Base-by-base conservation (phyloP, 2,888 invertebrate species). In the Tetanocera ferruginea region DNA sequence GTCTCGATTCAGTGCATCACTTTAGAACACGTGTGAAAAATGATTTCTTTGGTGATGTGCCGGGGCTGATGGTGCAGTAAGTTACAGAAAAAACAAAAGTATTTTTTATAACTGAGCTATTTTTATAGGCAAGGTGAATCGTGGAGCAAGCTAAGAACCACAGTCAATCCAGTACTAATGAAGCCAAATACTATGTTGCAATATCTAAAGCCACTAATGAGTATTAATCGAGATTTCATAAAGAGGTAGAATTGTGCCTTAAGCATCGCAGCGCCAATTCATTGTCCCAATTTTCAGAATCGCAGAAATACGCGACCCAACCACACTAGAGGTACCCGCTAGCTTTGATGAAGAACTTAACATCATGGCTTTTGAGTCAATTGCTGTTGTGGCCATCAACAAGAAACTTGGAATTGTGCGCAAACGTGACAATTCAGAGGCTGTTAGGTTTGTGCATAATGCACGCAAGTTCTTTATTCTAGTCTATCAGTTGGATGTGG, bases 291-390 rank as follows among this genome's bases (percentile, higher is more conserved):
- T n/a, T 74, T 91, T 62, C 19, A 90, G 90, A 67, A 89, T 90
- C 14, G 85, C 85, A 23, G 81, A 80, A 25, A 84, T 88, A 37
- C 84, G 86, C 6, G 83, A 87, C 77, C 81, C 83, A 0, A 25
- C 52, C 4, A 84, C 83, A 0, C 31, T 83, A 5, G 90, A 91
- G 82, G 87, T 91, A 37, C 89, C 90, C 0, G 86, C 82, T 0
- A 83, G 91, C 81, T 92, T 93, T 76, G 83, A 87, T 17, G 90
- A 91, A 62, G 91, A 92, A 81, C 83, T 92, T 0, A 90, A 90
- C 79, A 91, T 91, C 80, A 91, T 93, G 91, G 90, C 92, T 3
- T 87, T 93, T 31, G 93, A 93, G 86, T 91, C 90, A 0, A 83
- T 91, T 2, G 85, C 86, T 0, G 80, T 87, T 8, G 83, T 91